Conservation (phyloP, 2,113 vertebrate genomes). For the Microtus oregoni region DNA sequence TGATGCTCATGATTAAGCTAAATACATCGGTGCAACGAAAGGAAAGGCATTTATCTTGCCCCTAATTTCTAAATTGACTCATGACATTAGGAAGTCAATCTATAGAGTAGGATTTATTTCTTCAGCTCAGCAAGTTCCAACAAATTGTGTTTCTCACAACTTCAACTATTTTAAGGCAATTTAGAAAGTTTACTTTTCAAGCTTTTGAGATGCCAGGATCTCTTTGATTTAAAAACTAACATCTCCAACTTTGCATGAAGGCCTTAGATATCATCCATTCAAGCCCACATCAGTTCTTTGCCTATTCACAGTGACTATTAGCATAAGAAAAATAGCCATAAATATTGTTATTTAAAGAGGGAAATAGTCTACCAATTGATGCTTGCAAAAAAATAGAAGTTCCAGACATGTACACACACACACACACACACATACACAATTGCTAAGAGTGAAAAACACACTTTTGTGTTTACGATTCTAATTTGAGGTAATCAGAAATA, state of each 20-base stretch:
- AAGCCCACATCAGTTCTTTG: background rate
- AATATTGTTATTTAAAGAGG: conserved; percentile 64
- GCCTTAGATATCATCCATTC: conserved; percentile 25
- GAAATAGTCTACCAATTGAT: conserved; percentile 49
- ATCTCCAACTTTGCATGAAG: conserved; percentile 75
- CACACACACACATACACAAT: background rate
- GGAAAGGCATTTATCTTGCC: conserved; percentile 62
- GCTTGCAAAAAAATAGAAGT: conserved; percentile 58
- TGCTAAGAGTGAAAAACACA: background rate
- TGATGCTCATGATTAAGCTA: background rate
- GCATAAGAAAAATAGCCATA: background rate
- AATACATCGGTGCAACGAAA: conserved; percentile 15
- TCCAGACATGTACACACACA: background rate
- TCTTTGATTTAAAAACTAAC: conserved; percentile 35
- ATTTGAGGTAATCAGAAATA: conserved; percentile 48
- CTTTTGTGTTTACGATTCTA: conserved; percentile 47
- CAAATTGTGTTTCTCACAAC: conserved; percentile 51
- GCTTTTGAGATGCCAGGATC: conserved; percentile 37
- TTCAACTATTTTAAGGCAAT: conserved; percentile 34
- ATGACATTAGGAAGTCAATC: conserved; percentile 66
- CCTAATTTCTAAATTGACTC: conserved; percentile 75
- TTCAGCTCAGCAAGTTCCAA: conserved; percentile 43
- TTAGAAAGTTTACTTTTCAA: conserved; percentile 48
- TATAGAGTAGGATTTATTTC: conserved; percentile 51
- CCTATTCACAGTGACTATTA: background rate